Evolutionary conservation across 2,113 vertebrate species (phyloP).

Genomic region (Hoplias malabaricus): DNA sequence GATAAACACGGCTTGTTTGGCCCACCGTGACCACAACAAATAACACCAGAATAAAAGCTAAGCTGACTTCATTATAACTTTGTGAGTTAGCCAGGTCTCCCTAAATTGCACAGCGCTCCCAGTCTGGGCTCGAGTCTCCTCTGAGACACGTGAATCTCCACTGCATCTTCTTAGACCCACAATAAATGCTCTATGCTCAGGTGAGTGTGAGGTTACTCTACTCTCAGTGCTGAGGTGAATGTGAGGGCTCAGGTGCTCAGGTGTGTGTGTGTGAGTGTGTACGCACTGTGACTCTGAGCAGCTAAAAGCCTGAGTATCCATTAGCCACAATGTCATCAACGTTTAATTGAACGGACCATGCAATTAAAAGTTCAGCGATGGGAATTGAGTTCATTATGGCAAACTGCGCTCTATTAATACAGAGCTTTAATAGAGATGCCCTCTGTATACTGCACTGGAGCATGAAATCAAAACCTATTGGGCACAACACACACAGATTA

Average conservation of each 20-base stretch:
- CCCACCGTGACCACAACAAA: no score
- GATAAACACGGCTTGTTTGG: no score
- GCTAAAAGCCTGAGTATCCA: constrained; percentile 29
- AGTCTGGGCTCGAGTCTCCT: no score
- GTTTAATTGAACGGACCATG: constrained; percentile 47
- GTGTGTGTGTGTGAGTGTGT: constrained; percentile 6
- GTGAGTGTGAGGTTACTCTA: neutral
- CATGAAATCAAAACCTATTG: constrained; percentile 10
- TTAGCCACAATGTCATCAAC: constrained; percentile 33
- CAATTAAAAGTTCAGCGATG: constrained; percentile 47
- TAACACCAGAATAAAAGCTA: no score
- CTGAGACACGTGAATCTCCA: no score
- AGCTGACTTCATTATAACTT: no score
- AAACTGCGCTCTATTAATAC: constrained; percentile 46
- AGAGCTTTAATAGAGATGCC: constrained; percentile 41
- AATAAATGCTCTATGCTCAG: no score
- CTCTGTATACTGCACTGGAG: constrained; percentile 30
- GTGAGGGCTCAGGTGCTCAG: no score
- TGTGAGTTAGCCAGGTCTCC: no score
- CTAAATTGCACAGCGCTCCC: no score
- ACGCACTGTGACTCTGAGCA: no score
- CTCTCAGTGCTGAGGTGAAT: neutral
- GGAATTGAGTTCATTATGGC: constrained; percentile 47
- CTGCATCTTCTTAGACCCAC: no score
- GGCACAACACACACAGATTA: neutral